Conservation (phyloP, 2,888 invertebrate genomes). For the Calameuta pallipes region DNA sequence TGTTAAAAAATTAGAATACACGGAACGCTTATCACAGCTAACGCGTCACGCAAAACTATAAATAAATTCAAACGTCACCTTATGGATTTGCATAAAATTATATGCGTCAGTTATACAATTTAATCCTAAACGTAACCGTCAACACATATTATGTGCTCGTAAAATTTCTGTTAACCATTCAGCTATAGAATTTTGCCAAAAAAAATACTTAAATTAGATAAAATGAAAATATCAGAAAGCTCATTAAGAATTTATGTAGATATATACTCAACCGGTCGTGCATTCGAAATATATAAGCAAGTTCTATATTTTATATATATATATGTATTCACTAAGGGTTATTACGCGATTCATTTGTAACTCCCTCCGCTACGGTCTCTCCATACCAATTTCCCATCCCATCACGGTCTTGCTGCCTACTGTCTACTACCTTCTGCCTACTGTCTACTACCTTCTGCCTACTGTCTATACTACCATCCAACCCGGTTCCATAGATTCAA, state of each 20-base stretch:
- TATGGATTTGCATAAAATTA: neutral
- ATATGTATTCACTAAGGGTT: constrained; percentile 31
- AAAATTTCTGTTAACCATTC: neutral
- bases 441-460: neutral
- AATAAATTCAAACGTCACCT: neutral
- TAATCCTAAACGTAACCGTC: neutral
- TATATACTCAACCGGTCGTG: constrained; percentile 41
- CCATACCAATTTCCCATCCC: constrained; percentile 24
- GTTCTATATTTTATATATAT: constrained; percentile 27
- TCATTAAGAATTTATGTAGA: constrained; percentile 39
- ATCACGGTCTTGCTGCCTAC: constrained; percentile 13
- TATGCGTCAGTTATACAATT: neutral
- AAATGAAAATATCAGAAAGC: constrained; percentile 55
- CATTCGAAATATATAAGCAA: constrained; percentile 56
- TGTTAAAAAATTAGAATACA: constrained; percentile 20
- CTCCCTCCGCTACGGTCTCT: constrained; percentile 31
- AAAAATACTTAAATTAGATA: neutral
- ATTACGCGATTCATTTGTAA: constrained; percentile 63
- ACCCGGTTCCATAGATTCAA: constrained; percentile 33
- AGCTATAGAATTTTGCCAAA: neutral
- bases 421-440: constrained; percentile 7
- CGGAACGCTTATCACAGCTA: neutral
- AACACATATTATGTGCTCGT: neutral
- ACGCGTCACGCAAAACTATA: neutral
- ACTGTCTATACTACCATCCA: neutral